Evolutionary conservation across 2,797 vertebrate species (phyloP), one percentile per base, ranked within the genome.

Genomic region (Cuniculus paca): DNA sequence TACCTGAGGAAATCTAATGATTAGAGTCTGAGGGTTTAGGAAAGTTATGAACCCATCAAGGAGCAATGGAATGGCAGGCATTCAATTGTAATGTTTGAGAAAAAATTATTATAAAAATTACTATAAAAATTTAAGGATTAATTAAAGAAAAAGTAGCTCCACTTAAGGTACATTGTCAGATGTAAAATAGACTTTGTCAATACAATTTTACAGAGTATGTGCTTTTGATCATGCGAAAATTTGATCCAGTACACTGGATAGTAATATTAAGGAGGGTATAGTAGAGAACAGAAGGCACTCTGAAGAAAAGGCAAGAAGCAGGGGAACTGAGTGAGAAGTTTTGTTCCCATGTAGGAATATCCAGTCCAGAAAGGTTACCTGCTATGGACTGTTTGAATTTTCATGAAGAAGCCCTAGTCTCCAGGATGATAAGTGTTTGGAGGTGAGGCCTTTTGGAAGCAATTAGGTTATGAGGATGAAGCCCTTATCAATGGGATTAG

Each of bases 111-210:
- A 50, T 6, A 34, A 34, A 74, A 86, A n/a, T n/a, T n/a, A n/a
- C n/a, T n/a, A n/a, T n/a, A n/a, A n/a, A 95, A 70, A 54, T 14
- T 79, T 94, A 70, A 68, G 81, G 70, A 54, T 14, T 42, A 34
- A 65, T 74, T 58, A 63, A 93, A 48, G 24, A 61, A 65, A 83
- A 93, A 68, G 42, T 80, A 90, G 63, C 7, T 70, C 34, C 36
- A 54, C 5, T 26, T 50, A 26, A 2, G 77, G 2, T 45, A 60
- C 94, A 83, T 88, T 45, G n/a, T 39, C 17, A 82, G 19, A 39
- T 56, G 2, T 28, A 61, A 34, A 42, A 24, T 50, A 78, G 10
- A 34, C 31, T 22, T n/a, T 39, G 6, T 61, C 54, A 28, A 11
- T 31, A 10, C 9, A 72, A 74, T 82, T 82, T 78, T 61, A 58